Evolutionary conservation across 2,888 invertebrate genomes (phyloP).

Genomic region (Linnaemya tessellans): DNA sequence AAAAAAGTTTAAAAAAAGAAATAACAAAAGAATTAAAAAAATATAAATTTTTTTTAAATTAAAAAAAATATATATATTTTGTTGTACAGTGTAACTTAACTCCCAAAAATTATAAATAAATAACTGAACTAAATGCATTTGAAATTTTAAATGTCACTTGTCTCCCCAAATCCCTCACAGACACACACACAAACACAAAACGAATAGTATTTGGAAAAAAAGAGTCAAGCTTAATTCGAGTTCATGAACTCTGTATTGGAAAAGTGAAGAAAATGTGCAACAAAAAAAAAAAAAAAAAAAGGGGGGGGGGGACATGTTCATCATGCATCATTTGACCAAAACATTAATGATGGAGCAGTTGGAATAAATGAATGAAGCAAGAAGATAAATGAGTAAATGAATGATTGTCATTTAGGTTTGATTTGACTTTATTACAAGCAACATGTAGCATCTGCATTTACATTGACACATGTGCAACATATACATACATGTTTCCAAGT

Average conservation of each 20-base stretch:
- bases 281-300: constrained; percentile 9
- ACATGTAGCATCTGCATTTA: constrained; percentile 14
- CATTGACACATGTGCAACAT: constrained; percentile 1
- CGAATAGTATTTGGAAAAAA: constrained; percentile 23
- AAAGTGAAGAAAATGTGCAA: not conserved
- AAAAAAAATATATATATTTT: too few species aligned
- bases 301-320: constrained; percentile 20
- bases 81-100: constrained; percentile 8
- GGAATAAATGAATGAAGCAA: constrained; percentile 20
- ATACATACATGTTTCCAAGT: not conserved
- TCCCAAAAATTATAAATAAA: constrained; percentile 16
- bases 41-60: too few species aligned
- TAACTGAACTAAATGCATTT: constrained; percentile 16
- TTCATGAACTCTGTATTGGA: constrained; percentile 59
- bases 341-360: constrained; percentile 33
- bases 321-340: constrained; percentile 54
- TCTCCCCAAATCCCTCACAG: constrained; percentile 23
- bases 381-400: constrained; percentile 34
- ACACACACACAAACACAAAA: not conserved
- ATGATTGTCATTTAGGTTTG: constrained; percentile 61
- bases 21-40: too few species aligned
- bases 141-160: constrained; percentile 44
- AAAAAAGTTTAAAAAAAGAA: too few species aligned
- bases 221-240: constrained; percentile 35
- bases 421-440: constrained; percentile 52